Percentiles rank a stretch among this genome's conserved stretches.
These are phyloP conservation scores for Urocynchramus pylzowi DNA, from an alignment of 2,113 vertebrate species.

Conservation along the genomic window DNA sequence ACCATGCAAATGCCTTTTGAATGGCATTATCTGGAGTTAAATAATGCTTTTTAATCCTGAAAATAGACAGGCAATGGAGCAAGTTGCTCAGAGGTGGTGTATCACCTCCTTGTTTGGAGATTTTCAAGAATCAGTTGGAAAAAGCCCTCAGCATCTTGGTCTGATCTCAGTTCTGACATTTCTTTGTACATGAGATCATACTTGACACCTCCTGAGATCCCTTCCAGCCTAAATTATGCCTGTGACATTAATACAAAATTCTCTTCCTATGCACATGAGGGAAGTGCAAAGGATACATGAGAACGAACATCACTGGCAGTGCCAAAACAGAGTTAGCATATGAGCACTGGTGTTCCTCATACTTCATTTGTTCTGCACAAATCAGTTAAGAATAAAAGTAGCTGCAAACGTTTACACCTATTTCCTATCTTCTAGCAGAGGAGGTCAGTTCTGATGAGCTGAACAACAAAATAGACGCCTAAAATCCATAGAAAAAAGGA, in stretches of 20 bases:
- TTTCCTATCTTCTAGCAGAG: not conserved
- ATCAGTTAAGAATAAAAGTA: not conserved
- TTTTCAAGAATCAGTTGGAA: not conserved
- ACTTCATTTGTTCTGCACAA: not conserved
- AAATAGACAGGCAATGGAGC: not conserved
- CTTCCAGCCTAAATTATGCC: not conserved
- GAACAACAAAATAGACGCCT: not conserved
- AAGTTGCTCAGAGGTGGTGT: not conserved
- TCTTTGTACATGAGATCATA: not conserved
- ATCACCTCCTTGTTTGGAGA: not conserved
- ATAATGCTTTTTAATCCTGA: not conserved
- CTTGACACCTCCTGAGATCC: not conserved
- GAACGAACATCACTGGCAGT: not conserved
- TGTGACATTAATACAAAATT: not conserved
- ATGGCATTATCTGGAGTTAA: not conserved
- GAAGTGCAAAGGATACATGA: not conserved
- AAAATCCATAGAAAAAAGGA: not conserved
- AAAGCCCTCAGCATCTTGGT: not conserved
- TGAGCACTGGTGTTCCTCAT: not conserved
- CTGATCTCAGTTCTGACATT: not conserved
- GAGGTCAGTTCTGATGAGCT: not conserved
- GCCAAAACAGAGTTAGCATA: not conserved
- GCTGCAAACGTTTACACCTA: not conserved
- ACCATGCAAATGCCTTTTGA: not conserved
- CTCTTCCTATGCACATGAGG: not conserved